These are phyloP conservation scores for Pao palembangensis DNA, from an alignment of 2,113 vertebrate species.

Conservation along the genomic window DNA sequence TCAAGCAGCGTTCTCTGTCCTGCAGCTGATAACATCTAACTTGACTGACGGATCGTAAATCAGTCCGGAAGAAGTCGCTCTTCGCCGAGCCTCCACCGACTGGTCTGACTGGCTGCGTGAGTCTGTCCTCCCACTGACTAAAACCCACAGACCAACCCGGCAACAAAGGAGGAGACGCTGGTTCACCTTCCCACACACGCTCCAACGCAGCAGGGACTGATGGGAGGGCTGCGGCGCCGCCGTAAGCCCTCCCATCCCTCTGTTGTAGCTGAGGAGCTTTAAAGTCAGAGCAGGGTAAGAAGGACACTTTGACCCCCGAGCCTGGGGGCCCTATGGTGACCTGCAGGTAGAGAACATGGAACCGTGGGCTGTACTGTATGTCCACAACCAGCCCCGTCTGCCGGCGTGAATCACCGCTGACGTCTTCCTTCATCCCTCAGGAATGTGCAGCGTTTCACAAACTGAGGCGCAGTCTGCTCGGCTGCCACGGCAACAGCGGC, in stretches of 20 bases:
- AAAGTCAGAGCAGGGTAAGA: no score
- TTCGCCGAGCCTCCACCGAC: slow-evolving; percentile 18
- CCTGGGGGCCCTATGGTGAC: no score
- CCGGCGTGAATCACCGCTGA: background rate
- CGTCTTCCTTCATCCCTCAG: slow-evolving; percentile 1
- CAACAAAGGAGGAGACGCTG: slow-evolving; percentile 7
- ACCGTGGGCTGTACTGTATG: no score
- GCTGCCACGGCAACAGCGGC: background rate
- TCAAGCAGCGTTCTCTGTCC: background rate
- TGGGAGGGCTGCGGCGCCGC: background rate
- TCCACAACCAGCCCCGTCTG: background rate
- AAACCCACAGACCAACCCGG: no score
- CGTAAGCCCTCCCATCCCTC: slow-evolving; percentile 6
- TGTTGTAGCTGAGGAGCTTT: no score
- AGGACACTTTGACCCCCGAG: no score
- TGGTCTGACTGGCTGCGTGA: slow-evolving; percentile 45
- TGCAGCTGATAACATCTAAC: slow-evolving; percentile 9
- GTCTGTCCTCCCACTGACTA: slow-evolving; percentile 31
- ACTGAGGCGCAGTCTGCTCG: background rate
- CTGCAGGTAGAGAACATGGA: no score
- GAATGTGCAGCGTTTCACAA: slow-evolving; percentile 3
- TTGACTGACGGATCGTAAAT: slow-evolving; percentile 38
- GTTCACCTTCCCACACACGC: slow-evolving; percentile 1
- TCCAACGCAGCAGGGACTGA: slow-evolving; percentile 3
- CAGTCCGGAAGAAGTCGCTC: slow-evolving; percentile 11